Evolutionary conservation across 2,888 invertebrate species (phyloP).

Genomic region (Leptinotarsa peninsularis): DNA sequence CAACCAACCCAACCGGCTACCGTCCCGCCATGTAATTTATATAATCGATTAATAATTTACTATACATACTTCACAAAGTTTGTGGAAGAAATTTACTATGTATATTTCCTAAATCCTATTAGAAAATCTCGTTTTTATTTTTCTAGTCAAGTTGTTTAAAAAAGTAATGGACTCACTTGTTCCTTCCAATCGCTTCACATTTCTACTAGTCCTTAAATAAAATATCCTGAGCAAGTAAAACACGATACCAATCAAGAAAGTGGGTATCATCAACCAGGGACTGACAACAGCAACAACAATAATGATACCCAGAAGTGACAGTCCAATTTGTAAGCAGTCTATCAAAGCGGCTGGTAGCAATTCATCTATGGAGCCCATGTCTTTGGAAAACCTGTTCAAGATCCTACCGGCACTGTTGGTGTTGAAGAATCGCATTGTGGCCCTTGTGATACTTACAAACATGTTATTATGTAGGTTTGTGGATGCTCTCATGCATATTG

Average conservation of each 20-base stretch:
- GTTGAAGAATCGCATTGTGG: slow-evolving; percentile 77
- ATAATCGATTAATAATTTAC: no score
- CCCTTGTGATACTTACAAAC: slow-evolving; percentile 69
- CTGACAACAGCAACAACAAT: slow-evolving; percentile 79
- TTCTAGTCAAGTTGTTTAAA: background rate
- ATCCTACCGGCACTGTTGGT: slow-evolving; percentile 74
- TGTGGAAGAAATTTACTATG: no score
- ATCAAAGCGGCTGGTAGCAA: slow-evolving; percentile 67
- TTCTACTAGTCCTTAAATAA: slow-evolving; percentile 81
- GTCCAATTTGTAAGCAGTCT: slow-evolving; percentile 70
- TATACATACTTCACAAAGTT: no score
- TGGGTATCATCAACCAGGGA: slow-evolving; percentile 76
- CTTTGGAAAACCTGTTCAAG: slow-evolving; percentile 78
- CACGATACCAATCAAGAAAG: slow-evolving; percentile 72
- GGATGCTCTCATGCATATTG: slow-evolving; percentile 69
- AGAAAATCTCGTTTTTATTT: background rate
- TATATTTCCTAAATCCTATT: no score
- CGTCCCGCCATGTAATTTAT: no score
- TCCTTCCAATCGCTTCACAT: slow-evolving; percentile 78
- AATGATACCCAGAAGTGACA: slow-evolving; percentile 77
- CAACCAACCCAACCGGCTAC: no score
- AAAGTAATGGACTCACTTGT: slow-evolving; percentile 69
- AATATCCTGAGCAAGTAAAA: slow-evolving; percentile 76
- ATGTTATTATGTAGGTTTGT: slow-evolving; percentile 69
- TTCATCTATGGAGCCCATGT: slow-evolving; percentile 73